phyloP scores from a whole-genome alignment of 2,888 invertebrate species.

The Dermolepida albohirtum region DNA sequence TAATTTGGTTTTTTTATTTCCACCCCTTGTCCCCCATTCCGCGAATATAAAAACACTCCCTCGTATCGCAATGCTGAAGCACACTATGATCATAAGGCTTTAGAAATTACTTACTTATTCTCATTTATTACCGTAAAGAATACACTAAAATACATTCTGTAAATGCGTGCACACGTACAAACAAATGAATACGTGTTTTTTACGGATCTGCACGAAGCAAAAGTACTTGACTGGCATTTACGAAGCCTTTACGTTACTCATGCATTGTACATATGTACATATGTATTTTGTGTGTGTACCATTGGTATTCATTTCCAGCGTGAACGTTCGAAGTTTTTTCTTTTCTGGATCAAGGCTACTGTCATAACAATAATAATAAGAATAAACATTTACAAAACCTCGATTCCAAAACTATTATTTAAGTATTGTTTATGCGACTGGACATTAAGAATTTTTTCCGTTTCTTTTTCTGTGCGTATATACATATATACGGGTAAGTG shows the following conservation, averaged over 20 bases:
- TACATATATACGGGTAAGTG: background rate
- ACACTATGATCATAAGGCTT: too few relatives aligned
- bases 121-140: too few relatives aligned
- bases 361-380: conserved; percentile 19
- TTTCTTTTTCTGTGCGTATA: conserved; percentile 8
- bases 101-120: too few relatives aligned
- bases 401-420: conserved; percentile 14
- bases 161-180: too few relatives aligned
- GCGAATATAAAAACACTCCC: too few relatives aligned
- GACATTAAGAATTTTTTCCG: conserved; percentile 18
- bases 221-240: background rate
- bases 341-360: conserved; percentile 18
- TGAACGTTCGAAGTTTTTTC: background rate
- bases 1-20: too few relatives aligned
- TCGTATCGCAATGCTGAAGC: too few relatives aligned
- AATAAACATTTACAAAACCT: conserved; percentile 29
- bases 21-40: too few relatives aligned
- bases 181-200: too few relatives aligned
- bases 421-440: conserved; percentile 15
- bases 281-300: background rate
- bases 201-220: too few relatives aligned
- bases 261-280: too few relatives aligned
- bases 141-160: too few relatives aligned
- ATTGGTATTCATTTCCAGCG: background rate
- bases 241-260: background rate